Evolutionary conservation across 2,888 invertebrate genomes (phyloP).

Genomic region (Ophioninae sp.): DNA sequence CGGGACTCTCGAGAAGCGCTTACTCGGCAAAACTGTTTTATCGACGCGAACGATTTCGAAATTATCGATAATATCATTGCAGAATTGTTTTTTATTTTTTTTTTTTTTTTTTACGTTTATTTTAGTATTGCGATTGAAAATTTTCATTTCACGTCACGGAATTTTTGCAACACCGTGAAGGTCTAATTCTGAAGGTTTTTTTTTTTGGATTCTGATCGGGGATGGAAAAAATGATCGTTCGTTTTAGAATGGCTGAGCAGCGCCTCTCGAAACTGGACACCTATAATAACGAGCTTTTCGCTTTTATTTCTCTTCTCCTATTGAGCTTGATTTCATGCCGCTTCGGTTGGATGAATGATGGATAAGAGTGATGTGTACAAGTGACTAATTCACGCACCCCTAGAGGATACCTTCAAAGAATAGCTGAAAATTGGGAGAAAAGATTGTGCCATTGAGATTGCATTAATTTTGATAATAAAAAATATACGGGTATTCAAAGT

Average conservation of each 20-base stretch:
- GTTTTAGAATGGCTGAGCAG: constrained; percentile 3
- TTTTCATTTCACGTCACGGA: too few species aligned
- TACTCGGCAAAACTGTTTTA: constrained; percentile 1
- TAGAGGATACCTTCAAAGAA: constrained; percentile 18
- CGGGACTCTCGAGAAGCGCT: constrained; percentile 7
- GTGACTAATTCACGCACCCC: constrained; percentile 23
- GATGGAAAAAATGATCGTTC: not conserved
- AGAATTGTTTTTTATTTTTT: too few species aligned
- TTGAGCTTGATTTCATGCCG: constrained; percentile 34
- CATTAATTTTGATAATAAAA: not conserved
- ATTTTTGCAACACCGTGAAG: too few species aligned
- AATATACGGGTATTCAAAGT: too few species aligned
- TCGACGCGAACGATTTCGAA: not conserved
- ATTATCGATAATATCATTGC: not conserved
- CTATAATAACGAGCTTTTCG: constrained; percentile 15
- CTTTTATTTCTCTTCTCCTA: constrained; percentile 5
- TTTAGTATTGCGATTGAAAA: too few species aligned
- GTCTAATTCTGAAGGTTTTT: not conserved
- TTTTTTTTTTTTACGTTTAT: too few species aligned
- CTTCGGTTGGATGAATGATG: constrained; percentile 30
- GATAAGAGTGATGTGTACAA: constrained; percentile 25
- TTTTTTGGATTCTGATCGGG: not conserved
- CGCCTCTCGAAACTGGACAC: not conserved
- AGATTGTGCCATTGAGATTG: constrained; percentile 13
- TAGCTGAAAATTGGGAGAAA: constrained; percentile 32